Evolutionary conservation across 2,888 invertebrate species (phyloP).

Genomic region (Scelioninae gen. 1): DNA sequence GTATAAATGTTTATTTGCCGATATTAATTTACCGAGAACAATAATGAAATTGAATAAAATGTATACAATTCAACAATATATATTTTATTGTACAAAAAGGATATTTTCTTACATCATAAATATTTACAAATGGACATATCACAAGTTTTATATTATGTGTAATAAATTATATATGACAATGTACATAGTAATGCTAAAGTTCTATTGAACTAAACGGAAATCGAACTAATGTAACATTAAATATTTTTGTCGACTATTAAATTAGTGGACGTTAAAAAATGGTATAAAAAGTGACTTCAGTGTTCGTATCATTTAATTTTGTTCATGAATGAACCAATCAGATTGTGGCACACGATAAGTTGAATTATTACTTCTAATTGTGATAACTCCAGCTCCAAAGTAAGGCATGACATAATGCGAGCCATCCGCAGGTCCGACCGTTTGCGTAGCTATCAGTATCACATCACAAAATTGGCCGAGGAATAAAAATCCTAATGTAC

Average conservation of each 20-base stretch:
- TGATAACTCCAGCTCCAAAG: slow-evolving; percentile 94
- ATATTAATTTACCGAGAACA: slow-evolving; percentile 1
- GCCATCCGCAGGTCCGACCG: slow-evolving; percentile 97
- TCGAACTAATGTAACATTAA: slow-evolving; percentile 1
- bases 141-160: slow-evolving; percentile 31
- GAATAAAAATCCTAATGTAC: slow-evolving; percentile 98
- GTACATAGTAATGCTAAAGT: not conserved
- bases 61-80: slow-evolving; percentile 2
- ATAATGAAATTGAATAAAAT: not conserved
- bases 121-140: slow-evolving; percentile 34
- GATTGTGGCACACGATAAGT: slow-evolving; percentile 92
- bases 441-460: slow-evolving; percentile 96
- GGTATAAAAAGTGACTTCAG: slow-evolving; percentile 21
- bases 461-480: slow-evolving; percentile 97
- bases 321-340: no score
- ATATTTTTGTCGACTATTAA: not conserved
- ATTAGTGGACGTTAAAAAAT: no score
- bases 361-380: slow-evolving; percentile 92
- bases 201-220: slow-evolving; percentile 1
- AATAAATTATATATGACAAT: slow-evolving; percentile 16
- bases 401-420: slow-evolving; percentile 97
- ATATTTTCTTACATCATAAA: slow-evolving; percentile 20
- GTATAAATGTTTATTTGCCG: no score
- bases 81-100: slow-evolving; percentile 34
- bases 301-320: slow-evolving; percentile 10